phyloP scores from a whole-genome alignment of 2,888 invertebrate genomes.

The Dryobota labecula region DNA sequence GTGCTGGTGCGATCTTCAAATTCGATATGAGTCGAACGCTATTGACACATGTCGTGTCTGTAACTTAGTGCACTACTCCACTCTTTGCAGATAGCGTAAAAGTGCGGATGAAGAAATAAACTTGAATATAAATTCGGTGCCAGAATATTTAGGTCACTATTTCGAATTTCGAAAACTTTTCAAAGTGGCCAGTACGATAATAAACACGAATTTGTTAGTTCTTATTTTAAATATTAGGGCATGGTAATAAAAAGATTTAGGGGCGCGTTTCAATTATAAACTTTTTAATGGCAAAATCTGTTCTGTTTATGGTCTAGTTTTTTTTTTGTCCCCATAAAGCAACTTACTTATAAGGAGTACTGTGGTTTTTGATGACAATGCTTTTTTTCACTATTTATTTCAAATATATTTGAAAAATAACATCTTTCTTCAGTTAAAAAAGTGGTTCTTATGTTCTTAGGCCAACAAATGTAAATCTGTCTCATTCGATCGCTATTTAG shows the following conservation, averaged over 20 bases:
- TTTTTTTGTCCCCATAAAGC: not conserved
- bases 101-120: constrained; percentile 26
- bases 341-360: too few relatives aligned
- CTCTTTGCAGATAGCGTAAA: constrained; percentile 21
- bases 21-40: constrained; percentile 48
- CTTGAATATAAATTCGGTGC: constrained; percentile 6
- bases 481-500: constrained; percentile 60
- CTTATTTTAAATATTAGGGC: constrained; percentile 30
- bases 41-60: constrained; percentile 61
- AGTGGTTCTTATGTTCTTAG: constrained; percentile 61
- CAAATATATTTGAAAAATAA: not conserved
- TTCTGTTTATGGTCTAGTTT: not conserved
- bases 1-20: constrained; percentile 44
- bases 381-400: not conserved
- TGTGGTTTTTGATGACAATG: not conserved
- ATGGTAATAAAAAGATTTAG: not conserved
- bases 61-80: constrained; percentile 21
- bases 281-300: constrained; percentile 31
- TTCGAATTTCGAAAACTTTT: constrained; percentile 21
- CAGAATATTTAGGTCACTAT: constrained; percentile 26
- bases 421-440: constrained; percentile 5
- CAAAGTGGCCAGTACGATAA: constrained; percentile 10
- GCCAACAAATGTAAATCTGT: constrained; percentile 48
- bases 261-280: constrained; percentile 47
- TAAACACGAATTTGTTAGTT: constrained; percentile 42